Base-by-base conservation (phyloP, 2,888 invertebrate genomes). In the Macropis europaea region DNA sequence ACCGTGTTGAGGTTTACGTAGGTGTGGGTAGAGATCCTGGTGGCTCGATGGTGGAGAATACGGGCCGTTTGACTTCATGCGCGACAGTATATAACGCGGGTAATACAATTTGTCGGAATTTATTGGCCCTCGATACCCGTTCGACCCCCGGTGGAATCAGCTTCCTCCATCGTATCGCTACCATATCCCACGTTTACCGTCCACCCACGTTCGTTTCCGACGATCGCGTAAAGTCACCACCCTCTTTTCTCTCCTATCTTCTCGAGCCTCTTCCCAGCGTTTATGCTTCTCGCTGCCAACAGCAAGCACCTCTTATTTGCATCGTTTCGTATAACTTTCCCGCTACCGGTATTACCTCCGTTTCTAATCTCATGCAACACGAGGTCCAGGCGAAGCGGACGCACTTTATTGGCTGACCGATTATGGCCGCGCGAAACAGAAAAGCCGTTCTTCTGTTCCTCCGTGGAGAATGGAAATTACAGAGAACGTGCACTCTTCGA, bases 51-150 rank as follows among this genome's bases (percentile, higher is more conserved):
- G 42, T 59, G 57, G 53, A 68, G 73, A 68, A 62, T 73, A 68
- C 67, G 57, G 60, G 61, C 32, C 68, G 68, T 71, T 86, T 76
- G 83, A 85, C 82, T 84, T 82, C 79, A 81, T 82, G 82, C 76
- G 77, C 82, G 82, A 83, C 82, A 81, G 83, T 86, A 84, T 82
- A 84, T 86, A 85, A 84, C 81, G 76, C 67, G 62, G 79, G 80
- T 85, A 85, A 86, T 87, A 83, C 84, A 85, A 87, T 87, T 87
- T 85, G 82, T 82, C 81, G 81, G 57, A 85, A 87, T 86, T 86
- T 86, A 86, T 86, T 81, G 82, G 78, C 74, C 69, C 74, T 73
- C 78, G 82, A 83, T 85, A 84, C 76, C 48, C 71, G 71, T 47
- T 42, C 57, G 63, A 56, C 56, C 72, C 66, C 45, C 61, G 48